Evolutionary conservation across 1,140 invertebrate genomes (phyloP).

Genomic region (Brachionus sp.): DNA sequence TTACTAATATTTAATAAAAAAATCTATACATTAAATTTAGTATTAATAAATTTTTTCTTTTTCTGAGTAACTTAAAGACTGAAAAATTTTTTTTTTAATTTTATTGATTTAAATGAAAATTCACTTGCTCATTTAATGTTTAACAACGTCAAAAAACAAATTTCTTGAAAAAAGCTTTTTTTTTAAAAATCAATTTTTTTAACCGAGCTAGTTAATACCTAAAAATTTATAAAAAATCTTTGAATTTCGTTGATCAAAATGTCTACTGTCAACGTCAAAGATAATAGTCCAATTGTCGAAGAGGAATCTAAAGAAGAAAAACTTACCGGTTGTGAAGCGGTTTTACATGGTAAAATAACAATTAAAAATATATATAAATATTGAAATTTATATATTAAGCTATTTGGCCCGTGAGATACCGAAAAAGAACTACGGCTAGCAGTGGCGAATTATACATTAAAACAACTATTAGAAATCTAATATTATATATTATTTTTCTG

Average conservation of each 20-base stretch:
- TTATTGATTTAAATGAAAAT: neutral
- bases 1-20: neutral
- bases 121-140: neutral
- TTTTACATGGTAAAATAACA: slow-evolving; percentile 4
- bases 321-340: neutral
- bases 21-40: neutral
- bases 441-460: slow-evolving; percentile 63
- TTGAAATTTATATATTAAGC: neutral
- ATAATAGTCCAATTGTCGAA: neutral
- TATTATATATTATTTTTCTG: slow-evolving; percentile 64
- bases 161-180: neutral
- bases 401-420: slow-evolving; percentile 48
- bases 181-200: neutral
- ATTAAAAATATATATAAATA: neutral
- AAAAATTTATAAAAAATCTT: neutral
- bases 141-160: neutral
- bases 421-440: slow-evolving; percentile 53
- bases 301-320: neutral
- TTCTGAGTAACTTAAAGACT: neutral
- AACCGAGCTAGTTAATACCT: neutral
- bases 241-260: neutral
- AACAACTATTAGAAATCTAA: slow-evolving; percentile 64
- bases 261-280: slow-evolving; percentile 33
- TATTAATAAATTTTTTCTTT: neutral
- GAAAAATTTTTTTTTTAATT: neutral